Evolutionary conservation across 92 coral and sea anemone genomes (phyloP).

Genomic region (Porites lobata): DNA sequence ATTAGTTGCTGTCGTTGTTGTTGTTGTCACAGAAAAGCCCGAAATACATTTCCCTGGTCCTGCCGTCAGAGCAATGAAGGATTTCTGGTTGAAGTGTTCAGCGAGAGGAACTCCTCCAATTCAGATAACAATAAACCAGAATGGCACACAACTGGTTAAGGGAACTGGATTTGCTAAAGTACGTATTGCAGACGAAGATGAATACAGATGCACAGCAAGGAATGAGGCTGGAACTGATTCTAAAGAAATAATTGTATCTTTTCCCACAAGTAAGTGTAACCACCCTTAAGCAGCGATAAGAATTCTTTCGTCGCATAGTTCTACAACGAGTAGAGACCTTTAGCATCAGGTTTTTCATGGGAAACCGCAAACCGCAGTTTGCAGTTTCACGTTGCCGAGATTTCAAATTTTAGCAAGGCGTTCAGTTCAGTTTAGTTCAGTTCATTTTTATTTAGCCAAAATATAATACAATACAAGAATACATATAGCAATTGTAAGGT

Average conservation of each 20-base stretch:
- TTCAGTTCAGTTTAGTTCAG: no score
- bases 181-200: not conserved
- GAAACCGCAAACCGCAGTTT: no score
- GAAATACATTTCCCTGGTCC: not conserved
- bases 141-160: not conserved
- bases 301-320: no score
- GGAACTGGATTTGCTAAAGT: not conserved
- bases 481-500: no score
- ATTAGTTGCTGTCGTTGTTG: no score
- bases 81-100: not conserved
- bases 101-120: not conserved
- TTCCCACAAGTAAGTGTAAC: not conserved
- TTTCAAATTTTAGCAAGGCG: no score
- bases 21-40: not conserved
- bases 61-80: not conserved
- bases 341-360: no score
- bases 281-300: no score
- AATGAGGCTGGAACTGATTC: slow-evolving; percentile 12
- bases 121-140: not conserved
- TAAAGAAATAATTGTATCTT: slow-evolving; percentile 5
- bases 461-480: no score
- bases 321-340: no score
- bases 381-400: no score
- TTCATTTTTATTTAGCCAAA: no score
- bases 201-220: not conserved